Evolutionary conservation across 1,140 invertebrate species (phyloP).

Genomic region (Zophobas morio): DNA sequence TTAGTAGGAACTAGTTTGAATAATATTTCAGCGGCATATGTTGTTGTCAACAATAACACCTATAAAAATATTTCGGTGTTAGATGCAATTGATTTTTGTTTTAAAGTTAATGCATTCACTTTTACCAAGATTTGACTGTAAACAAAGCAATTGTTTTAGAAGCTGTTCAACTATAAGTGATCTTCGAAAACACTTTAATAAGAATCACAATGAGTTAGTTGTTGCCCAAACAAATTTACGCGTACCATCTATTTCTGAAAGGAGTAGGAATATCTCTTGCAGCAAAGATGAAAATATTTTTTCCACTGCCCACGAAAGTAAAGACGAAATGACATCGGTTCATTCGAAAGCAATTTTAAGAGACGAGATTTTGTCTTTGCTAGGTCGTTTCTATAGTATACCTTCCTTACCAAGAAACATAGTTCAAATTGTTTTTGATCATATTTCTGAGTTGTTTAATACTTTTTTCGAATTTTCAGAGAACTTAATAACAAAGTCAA

Average conservation of each 20-base stretch:
- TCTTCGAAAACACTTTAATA: slow-evolving; percentile 16
- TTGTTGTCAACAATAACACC: no score
- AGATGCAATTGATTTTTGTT: no score
- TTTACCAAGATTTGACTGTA: slow-evolving; percentile 1
- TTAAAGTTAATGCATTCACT: slow-evolving; percentile 1
- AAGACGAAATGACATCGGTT: not conserved
- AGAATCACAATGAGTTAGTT: slow-evolving; percentile 6
- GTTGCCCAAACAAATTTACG: not conserved
- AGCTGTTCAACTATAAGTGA: slow-evolving; percentile 1
- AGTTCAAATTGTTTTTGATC: slow-evolving; percentile 14
- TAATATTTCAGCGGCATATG: no score
- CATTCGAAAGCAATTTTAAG: not conserved
- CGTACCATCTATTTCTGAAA: not conserved
- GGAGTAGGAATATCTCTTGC: not conserved
- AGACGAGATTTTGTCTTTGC: not conserved
- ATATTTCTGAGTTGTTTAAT: slow-evolving; percentile 4
- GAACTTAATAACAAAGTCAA: not conserved
- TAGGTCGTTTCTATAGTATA: slow-evolving; percentile 11
- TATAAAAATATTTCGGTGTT: no score
- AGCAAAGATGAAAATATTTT: not conserved
- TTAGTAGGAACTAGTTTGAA: no score
- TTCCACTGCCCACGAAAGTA: not conserved
- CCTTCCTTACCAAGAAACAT: slow-evolving; percentile 5
- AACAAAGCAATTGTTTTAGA: not conserved
- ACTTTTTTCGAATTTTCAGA: not conserved